A percentile compares a stretch with the other conserved stretches of the same genome.
These are phyloP conservation scores for Pristionchus mayeri DNA, from an alignment of 2,888 invertebrate species.

Conservation along the genomic window DNA sequence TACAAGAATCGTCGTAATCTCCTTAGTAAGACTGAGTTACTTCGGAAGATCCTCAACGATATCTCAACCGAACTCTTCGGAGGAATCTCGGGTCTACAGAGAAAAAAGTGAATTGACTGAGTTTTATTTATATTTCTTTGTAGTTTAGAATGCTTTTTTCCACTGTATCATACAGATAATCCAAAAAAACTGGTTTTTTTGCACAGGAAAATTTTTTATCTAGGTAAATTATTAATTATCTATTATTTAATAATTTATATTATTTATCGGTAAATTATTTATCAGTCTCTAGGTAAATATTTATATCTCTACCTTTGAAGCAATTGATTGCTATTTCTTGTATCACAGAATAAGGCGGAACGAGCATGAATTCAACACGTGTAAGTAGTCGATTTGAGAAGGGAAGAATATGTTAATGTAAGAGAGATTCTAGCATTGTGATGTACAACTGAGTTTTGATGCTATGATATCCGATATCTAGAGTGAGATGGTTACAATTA, in stretches of 20 bases:
- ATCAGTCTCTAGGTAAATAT: too few species aligned
- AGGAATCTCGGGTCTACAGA: background rate
- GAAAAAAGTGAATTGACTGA: background rate
- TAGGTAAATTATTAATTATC: background rate
- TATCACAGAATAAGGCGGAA: slow-evolving; percentile 39
- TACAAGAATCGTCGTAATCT: slow-evolving; percentile 27
- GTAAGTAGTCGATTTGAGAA: slow-evolving; percentile 31
- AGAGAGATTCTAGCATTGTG: slow-evolving; percentile 7
- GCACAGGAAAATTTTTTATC: too few species aligned
- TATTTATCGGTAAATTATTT: too few species aligned
- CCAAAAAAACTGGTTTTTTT: too few species aligned
- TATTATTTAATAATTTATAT: too few species aligned
- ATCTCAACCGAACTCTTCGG: slow-evolving; percentile 24
- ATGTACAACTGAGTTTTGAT: background rate
- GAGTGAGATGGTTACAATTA: background rate
- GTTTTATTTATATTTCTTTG: background rate
- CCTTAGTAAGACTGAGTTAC: background rate
- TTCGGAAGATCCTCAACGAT: slow-evolving; percentile 15
- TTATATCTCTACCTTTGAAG: too few species aligned
- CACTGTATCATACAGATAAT: too few species aligned
- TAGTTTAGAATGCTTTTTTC: too few species aligned
- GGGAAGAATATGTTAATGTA: background rate
- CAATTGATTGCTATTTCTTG: background rate
- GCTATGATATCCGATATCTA: background rate
- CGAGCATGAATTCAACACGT: slow-evolving; percentile 19